Evolutionary conservation across 2,113 vertebrate species (phyloP).

Genomic region (Pseudopipra pipra): DNA sequence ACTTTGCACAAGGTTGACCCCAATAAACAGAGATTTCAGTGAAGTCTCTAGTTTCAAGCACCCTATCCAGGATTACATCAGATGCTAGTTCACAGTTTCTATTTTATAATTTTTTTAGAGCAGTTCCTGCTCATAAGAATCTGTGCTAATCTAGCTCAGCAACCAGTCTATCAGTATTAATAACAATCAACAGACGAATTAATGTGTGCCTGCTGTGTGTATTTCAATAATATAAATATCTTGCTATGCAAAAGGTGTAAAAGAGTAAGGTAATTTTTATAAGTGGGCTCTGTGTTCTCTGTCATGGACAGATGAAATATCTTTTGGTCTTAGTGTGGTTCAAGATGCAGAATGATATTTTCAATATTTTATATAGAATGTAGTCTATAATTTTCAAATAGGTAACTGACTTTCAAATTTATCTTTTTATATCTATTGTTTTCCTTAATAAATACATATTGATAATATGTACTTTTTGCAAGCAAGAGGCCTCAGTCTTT

Average conservation of each 20-base stretch:
- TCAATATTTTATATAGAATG: not conserved
- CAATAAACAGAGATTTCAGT: not conserved
- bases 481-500: not conserved
- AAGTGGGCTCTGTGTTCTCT: not conserved
- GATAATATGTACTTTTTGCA: not conserved
- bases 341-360: not conserved
- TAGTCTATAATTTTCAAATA: not conserved
- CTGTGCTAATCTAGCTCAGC: not conserved
- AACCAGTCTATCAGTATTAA: constrained; percentile 12
- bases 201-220: not conserved
- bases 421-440: not conserved
- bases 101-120: constrained; percentile 3
- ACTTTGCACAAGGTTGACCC: not conserved
- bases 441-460: not conserved
- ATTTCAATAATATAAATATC: constrained; percentile 12
- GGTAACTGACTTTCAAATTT: not conserved
- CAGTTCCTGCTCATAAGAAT: not conserved
- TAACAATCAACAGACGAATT: constrained; percentile 38
- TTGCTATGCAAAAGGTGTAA: not conserved
- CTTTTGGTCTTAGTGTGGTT: not conserved
- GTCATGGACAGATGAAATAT: not conserved
- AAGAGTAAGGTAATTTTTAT: not conserved
- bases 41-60: not conserved
- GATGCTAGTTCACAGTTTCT: not conserved
- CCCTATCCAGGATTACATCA: not conserved